These are phyloP conservation scores for Phyllopteryx taeniolatus DNA, from an alignment of 2,113 vertebrate species.

Conservation along the genomic window DNA sequence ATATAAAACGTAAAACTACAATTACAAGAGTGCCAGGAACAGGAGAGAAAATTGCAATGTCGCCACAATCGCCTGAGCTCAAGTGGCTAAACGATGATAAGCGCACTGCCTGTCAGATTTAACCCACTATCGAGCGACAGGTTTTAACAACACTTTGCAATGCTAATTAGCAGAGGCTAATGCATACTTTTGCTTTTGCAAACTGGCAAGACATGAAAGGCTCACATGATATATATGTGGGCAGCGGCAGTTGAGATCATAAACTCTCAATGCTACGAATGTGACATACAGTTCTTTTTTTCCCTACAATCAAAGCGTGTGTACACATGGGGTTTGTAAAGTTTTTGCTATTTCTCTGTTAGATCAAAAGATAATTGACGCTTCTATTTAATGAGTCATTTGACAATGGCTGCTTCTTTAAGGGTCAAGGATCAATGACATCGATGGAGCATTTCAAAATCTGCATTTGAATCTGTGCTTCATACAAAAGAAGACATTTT, in stretches of 20 bases:
- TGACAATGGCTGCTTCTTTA: conserved; percentile 13
- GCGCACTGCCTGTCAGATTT: conserved; percentile 49
- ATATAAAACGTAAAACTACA: conserved; percentile 39
- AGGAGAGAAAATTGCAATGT: conserved; percentile 51
- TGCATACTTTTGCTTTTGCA: conserved; percentile 28
- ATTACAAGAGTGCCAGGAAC: conserved; percentile 42
- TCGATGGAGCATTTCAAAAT: not conserved
- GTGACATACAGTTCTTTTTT: conserved; percentile 2
- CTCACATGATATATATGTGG: conserved; percentile 25
- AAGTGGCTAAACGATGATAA: conserved; percentile 62
- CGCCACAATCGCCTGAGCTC: conserved; percentile 52
- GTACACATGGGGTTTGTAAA: not conserved
- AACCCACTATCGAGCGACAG: conserved; percentile 43
- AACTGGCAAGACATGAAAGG: conserved; percentile 56
- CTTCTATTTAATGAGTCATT: conserved; percentile 3
- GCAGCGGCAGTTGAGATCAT: conserved; percentile 24
- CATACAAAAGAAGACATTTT: not conserved
- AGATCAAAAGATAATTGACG: conserved; percentile 30
- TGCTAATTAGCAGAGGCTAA: conserved; percentile 52
- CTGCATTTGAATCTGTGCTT: not conserved
- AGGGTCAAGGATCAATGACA: conserved; percentile 7
- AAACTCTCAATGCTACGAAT: conserved; percentile 9
- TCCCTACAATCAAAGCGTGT: conserved; percentile 23
- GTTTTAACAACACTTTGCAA: conserved; percentile 36
- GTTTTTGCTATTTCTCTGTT: conserved; percentile 5